Evolutionary conservation across 2,888 invertebrate species (phyloP).

Genomic region (Tachina lurida): DNA sequence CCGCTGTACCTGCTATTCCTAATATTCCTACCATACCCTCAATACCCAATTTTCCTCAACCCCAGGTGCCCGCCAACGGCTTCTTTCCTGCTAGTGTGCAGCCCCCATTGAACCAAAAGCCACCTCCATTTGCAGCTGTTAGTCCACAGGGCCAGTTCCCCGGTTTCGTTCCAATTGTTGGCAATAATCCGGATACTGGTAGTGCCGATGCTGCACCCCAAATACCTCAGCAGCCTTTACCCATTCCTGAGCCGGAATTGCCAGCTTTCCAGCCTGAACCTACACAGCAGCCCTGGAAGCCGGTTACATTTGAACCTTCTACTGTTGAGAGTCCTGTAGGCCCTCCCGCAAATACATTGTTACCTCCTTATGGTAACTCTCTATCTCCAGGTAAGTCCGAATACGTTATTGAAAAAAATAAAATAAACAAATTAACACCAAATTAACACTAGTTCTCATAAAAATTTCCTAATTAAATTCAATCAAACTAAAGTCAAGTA

Average conservation of each 20-base stretch:
- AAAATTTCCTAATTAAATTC: neutral
- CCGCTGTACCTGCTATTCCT: slow-evolving; percentile 73
- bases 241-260: slow-evolving; percentile 69
- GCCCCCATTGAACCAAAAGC: slow-evolving; percentile 77
- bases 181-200: slow-evolving; percentile 76
- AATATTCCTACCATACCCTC: slow-evolving; percentile 73
- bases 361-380: slow-evolving; percentile 76
- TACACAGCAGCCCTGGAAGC: slow-evolving; percentile 77
- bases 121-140: slow-evolving; percentile 75
- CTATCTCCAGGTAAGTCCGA: slow-evolving; percentile 76
- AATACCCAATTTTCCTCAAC: slow-evolving; percentile 75
- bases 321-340: slow-evolving; percentile 71
- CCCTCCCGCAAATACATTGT: slow-evolving; percentile 78
- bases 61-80: slow-evolving; percentile 70
- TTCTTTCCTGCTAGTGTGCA: slow-evolving; percentile 76
- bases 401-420: neutral
- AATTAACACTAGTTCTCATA: neutral
- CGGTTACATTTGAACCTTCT: slow-evolving; percentile 75
- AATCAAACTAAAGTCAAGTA: no score
- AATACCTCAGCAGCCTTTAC: slow-evolving; percentile 75
- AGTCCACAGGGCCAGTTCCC: slow-evolving; percentile 77
- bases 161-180: slow-evolving; percentile 75
- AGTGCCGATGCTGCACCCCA: slow-evolving; percentile 80
- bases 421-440: neutral
- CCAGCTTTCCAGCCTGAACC: slow-evolving; percentile 72